Conservation (phyloP, 2,888 invertebrate species). For the Monochamus alternatus region DNA sequence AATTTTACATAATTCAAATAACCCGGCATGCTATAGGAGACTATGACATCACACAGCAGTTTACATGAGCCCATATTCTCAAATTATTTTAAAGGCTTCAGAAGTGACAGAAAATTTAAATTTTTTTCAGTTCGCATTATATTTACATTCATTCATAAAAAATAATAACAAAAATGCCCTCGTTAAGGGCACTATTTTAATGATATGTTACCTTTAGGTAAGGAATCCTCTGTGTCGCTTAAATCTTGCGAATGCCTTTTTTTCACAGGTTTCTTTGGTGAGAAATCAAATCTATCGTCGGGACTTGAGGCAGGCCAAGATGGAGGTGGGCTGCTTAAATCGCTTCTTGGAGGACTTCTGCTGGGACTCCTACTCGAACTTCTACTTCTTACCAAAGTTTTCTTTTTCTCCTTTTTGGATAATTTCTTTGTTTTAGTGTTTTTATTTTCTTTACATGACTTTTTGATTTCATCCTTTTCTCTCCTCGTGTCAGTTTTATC, state of each 20-base stretch:
- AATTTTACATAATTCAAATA: no score
- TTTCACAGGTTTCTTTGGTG: constrained; percentile 53
- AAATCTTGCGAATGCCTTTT: constrained; percentile 41
- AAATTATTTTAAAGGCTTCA: no score
- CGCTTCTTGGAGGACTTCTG: constrained; percentile 60
- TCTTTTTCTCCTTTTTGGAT: constrained; percentile 57
- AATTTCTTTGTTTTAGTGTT: constrained; percentile 50
- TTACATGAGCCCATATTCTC: no score
- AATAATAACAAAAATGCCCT: no score
- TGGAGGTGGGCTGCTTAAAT: constrained; percentile 66
- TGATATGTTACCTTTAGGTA: constrained; percentile 51
- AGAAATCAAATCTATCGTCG: constrained; percentile 59
- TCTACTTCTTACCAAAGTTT: constrained; percentile 56
- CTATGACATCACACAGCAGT: no score
- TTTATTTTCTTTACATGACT: constrained; percentile 41
- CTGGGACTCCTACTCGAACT: constrained; percentile 58
- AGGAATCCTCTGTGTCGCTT: constrained; percentile 56
- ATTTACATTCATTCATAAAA: no score
- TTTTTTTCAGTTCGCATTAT: no score
- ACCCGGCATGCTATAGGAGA: no score
- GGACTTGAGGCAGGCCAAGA: constrained; percentile 67
- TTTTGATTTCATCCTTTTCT: constrained; percentile 54
- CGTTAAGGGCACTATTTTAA: neutral
- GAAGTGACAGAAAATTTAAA: no score
- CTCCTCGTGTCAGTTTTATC: constrained; percentile 37